Percentiles rank a stretch among this genome's conserved stretches.
Evolutionary conservation across 2,797 vertebrate genomes (phyloP).

Genomic region (Xerus rutilus): DNA sequence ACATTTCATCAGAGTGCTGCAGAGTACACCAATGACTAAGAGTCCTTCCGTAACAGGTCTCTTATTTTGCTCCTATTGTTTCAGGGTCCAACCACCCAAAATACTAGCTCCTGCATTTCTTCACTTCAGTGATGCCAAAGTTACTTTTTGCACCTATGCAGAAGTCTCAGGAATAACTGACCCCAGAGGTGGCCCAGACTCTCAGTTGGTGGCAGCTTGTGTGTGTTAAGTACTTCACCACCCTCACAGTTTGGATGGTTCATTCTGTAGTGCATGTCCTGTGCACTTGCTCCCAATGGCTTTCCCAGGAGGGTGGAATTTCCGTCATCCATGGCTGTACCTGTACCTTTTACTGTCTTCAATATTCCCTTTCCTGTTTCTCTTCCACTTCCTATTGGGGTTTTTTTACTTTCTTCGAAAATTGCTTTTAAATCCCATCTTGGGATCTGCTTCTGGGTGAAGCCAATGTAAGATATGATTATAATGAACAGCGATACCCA

Average conservation of each 20-base stretch:
- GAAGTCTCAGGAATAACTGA: not conserved
- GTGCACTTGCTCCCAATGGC: not conserved
- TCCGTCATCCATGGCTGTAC: accelerated
- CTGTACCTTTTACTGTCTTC: not conserved
- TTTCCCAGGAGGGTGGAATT: not conserved
- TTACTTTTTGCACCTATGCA: too few relatives aligned
- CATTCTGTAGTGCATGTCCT: too few relatives aligned
- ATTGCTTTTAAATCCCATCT: not conserved
- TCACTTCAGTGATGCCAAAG: not conserved
- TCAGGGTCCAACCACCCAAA: not conserved
- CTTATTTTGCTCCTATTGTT: not conserved
- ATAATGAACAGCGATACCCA: not conserved
- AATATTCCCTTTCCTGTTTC: not conserved
- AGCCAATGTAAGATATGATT: not conserved
- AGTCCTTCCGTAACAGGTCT: not conserved
- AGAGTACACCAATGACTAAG: not conserved
- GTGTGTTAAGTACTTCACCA: too few relatives aligned
- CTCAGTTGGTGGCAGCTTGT: not conserved
- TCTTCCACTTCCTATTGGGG: not conserved
- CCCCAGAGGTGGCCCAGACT: not conserved
- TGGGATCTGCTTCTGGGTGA: not conserved
- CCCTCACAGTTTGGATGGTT: not conserved
- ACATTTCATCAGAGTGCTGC: not conserved
- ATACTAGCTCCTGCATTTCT: not conserved
- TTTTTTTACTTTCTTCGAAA: not conserved